Base-by-base conservation (phyloP, 2,888 invertebrate species). In the Cantharis flavilabris region DNA sequence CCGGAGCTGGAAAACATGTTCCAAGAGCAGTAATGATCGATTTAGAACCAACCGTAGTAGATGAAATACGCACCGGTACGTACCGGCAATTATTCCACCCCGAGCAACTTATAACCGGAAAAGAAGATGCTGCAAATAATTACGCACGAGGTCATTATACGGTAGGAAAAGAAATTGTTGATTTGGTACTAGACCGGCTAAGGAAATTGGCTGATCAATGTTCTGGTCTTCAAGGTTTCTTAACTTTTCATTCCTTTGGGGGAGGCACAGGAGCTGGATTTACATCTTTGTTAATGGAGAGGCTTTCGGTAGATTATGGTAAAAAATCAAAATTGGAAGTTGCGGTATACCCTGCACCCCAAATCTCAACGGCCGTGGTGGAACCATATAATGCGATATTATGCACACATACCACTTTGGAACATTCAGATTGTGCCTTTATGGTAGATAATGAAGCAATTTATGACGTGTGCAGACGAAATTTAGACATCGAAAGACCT, bases 221-320 rank as follows among this genome's bases (percentile, higher is more conserved):
- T 85, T 93, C 93, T 49, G 93, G 94, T 2, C 89, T 92, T 64
- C 90, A 94, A 91, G 97, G 97, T 18, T 97, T 97, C 89, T 91
- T 97, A 84, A 94, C 97, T 83, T 97, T 97, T 91, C 97, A 97
- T 89, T 96, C 96, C n/a, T 97, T 97, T 87, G 97, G 94, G 76
- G 95, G 93, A 79, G 97, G 97, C 82, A 97, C 96, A 81, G 97
- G 97, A 72, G 96, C 96, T 49, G 97, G 97, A 16, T 97, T 98
- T 89, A 96, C 96, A 0, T 97, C 97, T 2, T 90, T 98, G 80
- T 90, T 98, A 79, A 97, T 97, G 97, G 97, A 98, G 89, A 91
- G 96, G 69, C 92, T 98, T 62, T 95, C 95, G 67, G 96, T 97
- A 2, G 96, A 97, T 89, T 98, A 97, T 88, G 96, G 97, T 81